phyloP scores from a whole-genome alignment of 1,140 invertebrate species.

The Lepidurus arcticus region DNA sequence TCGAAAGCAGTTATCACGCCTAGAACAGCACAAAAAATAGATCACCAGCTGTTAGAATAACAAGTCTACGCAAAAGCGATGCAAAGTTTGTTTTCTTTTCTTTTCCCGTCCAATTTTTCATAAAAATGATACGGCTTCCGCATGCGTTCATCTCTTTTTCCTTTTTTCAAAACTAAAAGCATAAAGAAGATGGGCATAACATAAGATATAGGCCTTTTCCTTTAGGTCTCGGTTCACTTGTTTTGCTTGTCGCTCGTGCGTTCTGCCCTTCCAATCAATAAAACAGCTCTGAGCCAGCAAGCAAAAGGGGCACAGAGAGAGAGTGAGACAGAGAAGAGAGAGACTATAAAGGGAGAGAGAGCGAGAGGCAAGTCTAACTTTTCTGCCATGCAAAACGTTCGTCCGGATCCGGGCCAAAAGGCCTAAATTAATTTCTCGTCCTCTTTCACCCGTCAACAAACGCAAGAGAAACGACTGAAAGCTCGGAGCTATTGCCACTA shows the following conservation, averaged over 20 bases:
- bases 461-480: background rate
- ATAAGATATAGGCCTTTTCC: background rate
- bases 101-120: background rate
- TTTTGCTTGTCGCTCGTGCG: conserved; percentile 13
- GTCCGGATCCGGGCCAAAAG: background rate
- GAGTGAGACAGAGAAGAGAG: background rate
- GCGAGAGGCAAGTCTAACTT: background rate
- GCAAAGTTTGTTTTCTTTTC: background rate
- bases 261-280: conserved; percentile 21
- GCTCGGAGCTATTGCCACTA: background rate
- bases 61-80: background rate
- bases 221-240: conserved; percentile 10
- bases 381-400: conserved; percentile 6
- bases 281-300: conserved; percentile 18
- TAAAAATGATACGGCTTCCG: background rate
- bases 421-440: conserved; percentile 6
- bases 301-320: background rate
- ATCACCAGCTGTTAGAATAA: background rate
- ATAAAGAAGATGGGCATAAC: background rate
- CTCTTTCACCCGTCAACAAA: background rate
- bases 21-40: background rate
- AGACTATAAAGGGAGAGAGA: background rate
- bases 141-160: background rate
- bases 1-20: conserved; percentile 57
- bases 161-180: background rate